A percentile compares a stretch with the other conserved stretches of the same genome.
Conservation (phyloP, 2,888 invertebrate genomes). For the Podotricha telesiphe region DNA sequence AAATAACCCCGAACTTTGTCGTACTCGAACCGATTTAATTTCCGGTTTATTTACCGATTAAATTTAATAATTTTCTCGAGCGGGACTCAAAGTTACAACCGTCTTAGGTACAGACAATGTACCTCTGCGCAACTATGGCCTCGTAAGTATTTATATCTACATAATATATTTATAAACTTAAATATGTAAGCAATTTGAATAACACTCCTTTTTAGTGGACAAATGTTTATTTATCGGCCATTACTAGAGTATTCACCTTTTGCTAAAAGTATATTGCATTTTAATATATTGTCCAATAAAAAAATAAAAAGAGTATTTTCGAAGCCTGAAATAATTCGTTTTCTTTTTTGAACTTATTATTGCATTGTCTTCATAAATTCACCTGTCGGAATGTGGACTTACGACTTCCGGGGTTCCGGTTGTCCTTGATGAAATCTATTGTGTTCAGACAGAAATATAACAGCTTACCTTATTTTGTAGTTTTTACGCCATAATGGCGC, state of each 20-base stretch:
- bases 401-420: background rate
- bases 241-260: constrained; percentile 4
- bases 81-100: too few relatives aligned
- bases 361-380: constrained; percentile 8
- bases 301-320: background rate
- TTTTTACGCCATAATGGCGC: too few relatives aligned
- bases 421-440: background rate
- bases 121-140: too few relatives aligned
- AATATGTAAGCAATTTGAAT: background rate
- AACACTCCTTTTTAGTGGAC: constrained; percentile 1
- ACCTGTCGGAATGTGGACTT: background rate
- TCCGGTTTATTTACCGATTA: too few relatives aligned
- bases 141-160: too few relatives aligned
- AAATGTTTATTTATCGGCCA: background rate
- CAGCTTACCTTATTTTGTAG: background rate
- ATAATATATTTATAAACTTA: background rate
- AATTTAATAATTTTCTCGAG: too few relatives aligned
- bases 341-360: background rate
- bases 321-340: background rate
- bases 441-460: background rate
- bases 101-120: too few relatives aligned
- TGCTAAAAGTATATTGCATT: background rate
- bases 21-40: too few relatives aligned
- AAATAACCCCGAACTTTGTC: too few relatives aligned
- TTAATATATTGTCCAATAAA: background rate